Evolutionary conservation across 2,113 vertebrate genomes (phyloP).

Genomic region (Motacilla alba): DNA sequence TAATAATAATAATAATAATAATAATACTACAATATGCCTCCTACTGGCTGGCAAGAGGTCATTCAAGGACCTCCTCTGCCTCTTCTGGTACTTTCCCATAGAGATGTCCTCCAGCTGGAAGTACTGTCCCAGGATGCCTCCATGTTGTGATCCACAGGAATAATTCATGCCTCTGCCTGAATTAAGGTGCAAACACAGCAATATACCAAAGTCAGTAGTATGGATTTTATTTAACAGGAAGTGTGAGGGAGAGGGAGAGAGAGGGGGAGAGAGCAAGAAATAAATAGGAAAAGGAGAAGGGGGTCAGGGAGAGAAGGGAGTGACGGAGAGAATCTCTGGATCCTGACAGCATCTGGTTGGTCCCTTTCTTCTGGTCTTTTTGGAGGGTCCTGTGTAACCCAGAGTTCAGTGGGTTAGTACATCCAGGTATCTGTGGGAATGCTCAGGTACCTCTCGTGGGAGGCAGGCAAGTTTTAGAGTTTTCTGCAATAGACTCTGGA

Average conservation of each 20-base stretch:
- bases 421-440: neutral
- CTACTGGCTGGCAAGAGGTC: rapidly evolving
- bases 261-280: too few species aligned
- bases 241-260: neutral
- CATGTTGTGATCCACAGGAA: neutral
- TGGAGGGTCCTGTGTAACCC: neutral
- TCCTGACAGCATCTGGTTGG: rapidly evolving
- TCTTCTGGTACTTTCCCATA: neutral
- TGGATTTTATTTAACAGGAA: neutral
- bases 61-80: neutral
- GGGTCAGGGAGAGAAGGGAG: neutral
- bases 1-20: rapidly evolving
- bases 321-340: neutral
- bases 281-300: neutral
- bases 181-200: neutral
- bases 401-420: too few species aligned
- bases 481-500: neutral
- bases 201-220: neutral
- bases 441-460: neutral
- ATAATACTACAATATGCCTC: neutral
- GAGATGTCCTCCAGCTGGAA: neutral
- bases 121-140: neutral
- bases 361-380: neutral
- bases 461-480: neutral
- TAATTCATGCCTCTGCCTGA: neutral